Evolutionary conservation across 1,140 invertebrate species (phyloP), one percentile per base, ranked within the genome.

Genomic region (Megalonaias nervosa): DNA sequence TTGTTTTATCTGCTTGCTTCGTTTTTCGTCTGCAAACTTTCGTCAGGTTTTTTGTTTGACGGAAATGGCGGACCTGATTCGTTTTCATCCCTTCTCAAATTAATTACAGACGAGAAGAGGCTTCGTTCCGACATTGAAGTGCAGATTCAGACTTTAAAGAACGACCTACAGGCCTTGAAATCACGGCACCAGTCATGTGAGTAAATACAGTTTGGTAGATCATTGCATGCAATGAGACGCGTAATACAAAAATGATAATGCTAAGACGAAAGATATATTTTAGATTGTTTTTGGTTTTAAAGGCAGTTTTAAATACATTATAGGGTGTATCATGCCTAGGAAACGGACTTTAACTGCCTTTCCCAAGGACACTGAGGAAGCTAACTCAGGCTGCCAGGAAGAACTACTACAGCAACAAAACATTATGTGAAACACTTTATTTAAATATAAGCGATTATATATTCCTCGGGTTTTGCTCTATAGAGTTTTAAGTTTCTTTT

Each of bases 21-120:
- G 38, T 1, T 48, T 48, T 48, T 11, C 38, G 38, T 48, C 38
- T 48, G 38, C 38, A 48, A 48, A 48, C 38, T 48, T 48, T 48
- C 38, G 0, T 48, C 38, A 48, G 4, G 38, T 0, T 48, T 48
- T 48, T 48, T 48, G 38, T 48, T 48, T 48, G 38, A 48, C 38
- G 38, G 38, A 48, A 48, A 48, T 48, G 38, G 38, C 6, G 38
- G 38, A 1, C 38, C 38, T 48, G 38, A 48, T 48, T 48, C 38
- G 11, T 48, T 48, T 48, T 48, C 38, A 48, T 48, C 38, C 6
- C 71, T 78, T 11, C 31, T 78, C 4, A 73, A 19, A 48, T 56
- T 73, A 31, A 73, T 78, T 13, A 67, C 65, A 26, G 14, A 67
- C 11, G 76, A 78, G 60, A 73, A 78, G 19, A 68, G 68, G 38